phyloP scores from a whole-genome alignment of 1,140 invertebrate genomes.

The Idris sp. region DNA sequence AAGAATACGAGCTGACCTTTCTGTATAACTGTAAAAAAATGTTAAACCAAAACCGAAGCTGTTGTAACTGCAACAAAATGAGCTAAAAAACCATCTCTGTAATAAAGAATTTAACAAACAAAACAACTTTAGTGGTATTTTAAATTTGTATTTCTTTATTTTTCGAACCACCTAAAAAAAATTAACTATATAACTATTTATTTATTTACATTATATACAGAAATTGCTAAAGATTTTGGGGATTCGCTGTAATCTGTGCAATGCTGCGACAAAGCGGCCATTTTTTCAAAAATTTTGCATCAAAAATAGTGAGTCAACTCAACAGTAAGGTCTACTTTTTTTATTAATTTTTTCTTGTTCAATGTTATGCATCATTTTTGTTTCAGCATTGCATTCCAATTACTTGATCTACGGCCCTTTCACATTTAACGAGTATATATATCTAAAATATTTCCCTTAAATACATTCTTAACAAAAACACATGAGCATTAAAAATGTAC shows the following conservation, averaged over 20 bases:
- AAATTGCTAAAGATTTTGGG: conserved; percentile 66
- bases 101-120: conserved; percentile 9
- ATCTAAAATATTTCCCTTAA: conserved; percentile 47
- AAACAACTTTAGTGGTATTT: conserved; percentile 24
- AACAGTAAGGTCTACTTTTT: too few relatives aligned
- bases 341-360: too few relatives aligned
- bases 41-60: conserved; percentile 10
- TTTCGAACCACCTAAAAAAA: conserved; percentile 67
- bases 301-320: conserved; percentile 42
- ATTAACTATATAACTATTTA: conserved; percentile 66
- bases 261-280: conserved; percentile 62
- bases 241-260: conserved; percentile 60
- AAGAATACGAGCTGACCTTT: conserved; percentile 74
- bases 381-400: too few relatives aligned
- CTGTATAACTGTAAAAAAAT: conserved; percentile 65
- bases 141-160: conserved; percentile 66
- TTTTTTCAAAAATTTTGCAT: conserved; percentile 13
- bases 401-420: conserved; percentile 35
- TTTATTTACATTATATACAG: conserved; percentile 79
- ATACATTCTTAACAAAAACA: conserved; percentile 51
- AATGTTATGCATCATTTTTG: too few relatives aligned
- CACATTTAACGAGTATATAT: conserved; percentile 47
- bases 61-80: conserved; percentile 14
- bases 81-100: too few relatives aligned
- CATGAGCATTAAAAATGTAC: conserved; percentile 50